Base-by-base conservation (phyloP, 2,888 invertebrate genomes). In the Cancer borealis region DNA sequence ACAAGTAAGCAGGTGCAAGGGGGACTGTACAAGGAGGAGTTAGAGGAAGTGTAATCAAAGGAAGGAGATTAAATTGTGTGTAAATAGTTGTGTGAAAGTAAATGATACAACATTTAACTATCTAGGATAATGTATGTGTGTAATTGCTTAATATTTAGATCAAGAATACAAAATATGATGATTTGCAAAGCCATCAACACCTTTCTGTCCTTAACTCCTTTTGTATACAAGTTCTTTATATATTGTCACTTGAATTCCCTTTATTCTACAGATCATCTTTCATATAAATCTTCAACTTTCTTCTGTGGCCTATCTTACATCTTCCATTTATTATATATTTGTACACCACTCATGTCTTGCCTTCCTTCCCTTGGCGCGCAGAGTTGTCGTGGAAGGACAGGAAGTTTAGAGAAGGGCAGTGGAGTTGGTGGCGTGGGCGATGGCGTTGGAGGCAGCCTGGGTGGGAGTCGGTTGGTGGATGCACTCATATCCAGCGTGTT, bases 401-500 rank as follows among this genome's bases (percentile, higher is more conserved):
- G 94, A 60, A 94, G 87, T 87, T 89, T 94, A 84, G 94, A 94
- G 84, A 94, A 94, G 90, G 92, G 73, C 94, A 87, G 66, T 92
- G 91, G 88, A 91, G 92, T 84, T 92, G 92, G 92, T 90, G 94
- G 94, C 46, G 92, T 60, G 87, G 93, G 87, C 84, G 93, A 93
- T 93, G 94, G 92, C 46, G 91, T 87, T 87, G 92, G 92, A 87
- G 91, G 84, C 87, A 87, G 88, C 8, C 47, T 91, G 45, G 94
- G 92, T n/a, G 94, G 92, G 49, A 79, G 89, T 49, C 89, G 95
- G 17, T 47, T 95, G 54, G 95, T 95, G 89, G 95, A 93, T 92
- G 95, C 95, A 39, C 93, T 95, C 87, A 95, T 95, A 8, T 95
- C 95, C 88, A 95, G 94, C 47, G 95, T 95, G n/a, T 92, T 95